Evolutionary conservation across 2,888 invertebrate species (phyloP), one percentile per base, ranked within the genome.

Genomic region (Hetaerina titia): DNA sequence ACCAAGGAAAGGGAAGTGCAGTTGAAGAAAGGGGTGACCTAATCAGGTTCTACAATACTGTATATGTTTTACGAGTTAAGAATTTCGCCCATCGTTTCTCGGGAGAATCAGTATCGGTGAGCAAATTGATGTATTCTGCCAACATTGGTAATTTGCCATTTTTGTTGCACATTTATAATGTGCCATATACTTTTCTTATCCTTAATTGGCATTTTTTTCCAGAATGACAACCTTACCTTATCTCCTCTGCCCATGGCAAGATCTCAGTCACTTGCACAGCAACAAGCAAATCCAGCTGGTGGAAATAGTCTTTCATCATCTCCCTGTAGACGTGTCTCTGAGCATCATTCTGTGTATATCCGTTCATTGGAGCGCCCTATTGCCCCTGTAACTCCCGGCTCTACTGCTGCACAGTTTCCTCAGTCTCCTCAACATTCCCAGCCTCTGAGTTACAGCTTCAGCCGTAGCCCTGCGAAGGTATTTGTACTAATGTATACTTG

Each of bases 1-100:
- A 95, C 58, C 92, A 95, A 25, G 89, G 89, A n/a, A 89, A 89
- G 64, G 95, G 95, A 64, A 89, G 60, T 89, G 63, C 15, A 11
- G 45, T 96, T 94, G 98, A 97, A 96, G 98, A 98, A 96, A 97
- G 98, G 96, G 99, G 98, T 22, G 99, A 99, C 97, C 97, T 99
- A 95, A 99, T 99, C 96, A 98, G 98, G 96, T 99, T 99, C 97
- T 99, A 99, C 97, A 99, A 99, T 96, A 98, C 97, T 94, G 98
- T 99, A 90, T 99, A 98, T 96, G 98, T 99, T 95, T 98, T 98
- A 95, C 98, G 98, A 96, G 98, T 99, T 97, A 98, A 98, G 96
- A 98, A 97, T 95, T 98, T 98, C 96, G 98, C 98, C 0, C 97
- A 98, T 95, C 97, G 97, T 95, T 98, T 98, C 96, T 97, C 97